Conservation (phyloP, 2,797 vertebrate species). For the Spea hammondii region DNA sequence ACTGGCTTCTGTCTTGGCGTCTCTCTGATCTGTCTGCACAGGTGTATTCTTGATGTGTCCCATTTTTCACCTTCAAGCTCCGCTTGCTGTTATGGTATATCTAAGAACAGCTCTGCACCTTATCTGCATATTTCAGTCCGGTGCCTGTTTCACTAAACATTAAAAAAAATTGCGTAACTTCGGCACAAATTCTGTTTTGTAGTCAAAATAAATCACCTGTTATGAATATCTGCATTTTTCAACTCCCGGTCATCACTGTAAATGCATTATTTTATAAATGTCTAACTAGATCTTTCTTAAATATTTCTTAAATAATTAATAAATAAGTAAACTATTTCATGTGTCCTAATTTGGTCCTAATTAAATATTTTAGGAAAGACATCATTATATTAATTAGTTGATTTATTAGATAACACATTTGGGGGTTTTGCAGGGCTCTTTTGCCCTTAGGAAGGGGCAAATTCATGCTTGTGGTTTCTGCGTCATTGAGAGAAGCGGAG, state of each 20-base stretch:
- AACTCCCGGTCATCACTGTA: neutral
- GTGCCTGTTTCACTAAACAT: slow-evolving; percentile 27
- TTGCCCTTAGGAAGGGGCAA: too few relatives aligned
- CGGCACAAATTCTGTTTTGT: slow-evolving; percentile 32
- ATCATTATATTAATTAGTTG: too few relatives aligned
- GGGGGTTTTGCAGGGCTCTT: too few relatives aligned
- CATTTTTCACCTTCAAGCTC: slow-evolving; percentile 39
- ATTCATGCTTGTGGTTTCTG: too few relatives aligned
- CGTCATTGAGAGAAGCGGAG: too few relatives aligned
- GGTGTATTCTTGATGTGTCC: slow-evolving; percentile 12
- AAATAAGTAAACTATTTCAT: too few relatives aligned
- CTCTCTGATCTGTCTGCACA: slow-evolving; percentile 33
- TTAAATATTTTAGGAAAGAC: too few relatives aligned
- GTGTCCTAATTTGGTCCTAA: too few relatives aligned
- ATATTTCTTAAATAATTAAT: too few relatives aligned
- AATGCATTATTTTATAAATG: too few relatives aligned
- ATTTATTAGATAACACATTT: too few relatives aligned
- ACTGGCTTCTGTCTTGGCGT: slow-evolving; percentile 25
- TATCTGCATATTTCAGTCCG: slow-evolving; percentile 39
- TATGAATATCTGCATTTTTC: slow-evolving; percentile 6
- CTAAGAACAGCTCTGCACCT: slow-evolving; percentile 23
- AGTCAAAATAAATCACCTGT: slow-evolving; percentile 43
- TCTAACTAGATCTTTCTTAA: too few relatives aligned
- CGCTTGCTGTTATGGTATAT: slow-evolving; percentile 14
- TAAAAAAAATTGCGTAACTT: slow-evolving; percentile 25